Conservation (phyloP, 2,888 invertebrate genomes). For the Oconnorella tubifera region DNA sequence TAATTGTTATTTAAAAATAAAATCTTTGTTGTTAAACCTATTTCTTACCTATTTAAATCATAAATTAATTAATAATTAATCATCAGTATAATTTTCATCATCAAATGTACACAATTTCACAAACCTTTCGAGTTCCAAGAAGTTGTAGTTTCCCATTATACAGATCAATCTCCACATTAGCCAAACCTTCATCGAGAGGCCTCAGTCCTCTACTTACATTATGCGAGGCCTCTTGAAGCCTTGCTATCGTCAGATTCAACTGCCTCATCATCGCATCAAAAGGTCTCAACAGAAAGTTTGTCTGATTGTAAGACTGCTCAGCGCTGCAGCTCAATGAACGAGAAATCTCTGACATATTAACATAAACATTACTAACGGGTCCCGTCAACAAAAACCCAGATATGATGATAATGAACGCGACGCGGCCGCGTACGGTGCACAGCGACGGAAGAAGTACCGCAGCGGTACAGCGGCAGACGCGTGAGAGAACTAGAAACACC, state of each 20-base stretch:
- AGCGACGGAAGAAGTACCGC: constrained; percentile 33
- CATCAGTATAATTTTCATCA: too few species aligned
- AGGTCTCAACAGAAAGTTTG: constrained; percentile 34
- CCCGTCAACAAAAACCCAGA: constrained; percentile 36
- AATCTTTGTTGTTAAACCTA: too few species aligned
- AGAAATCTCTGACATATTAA: constrained; percentile 35
- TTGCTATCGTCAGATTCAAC: constrained; percentile 32
- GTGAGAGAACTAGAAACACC: constrained; percentile 29
- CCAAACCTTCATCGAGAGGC: constrained; percentile 32
- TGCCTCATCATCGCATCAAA: constrained; percentile 37
- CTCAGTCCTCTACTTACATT: constrained; percentile 29
- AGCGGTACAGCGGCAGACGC: constrained; percentile 32
- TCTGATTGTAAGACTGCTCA: constrained; percentile 37
- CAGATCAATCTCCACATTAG: constrained; percentile 26
- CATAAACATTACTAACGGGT: constrained; percentile 35
- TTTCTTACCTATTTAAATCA: too few species aligned
- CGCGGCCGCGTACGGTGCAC: constrained; percentile 34
- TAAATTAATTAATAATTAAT: too few species aligned
- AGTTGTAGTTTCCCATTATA: constrained; percentile 30
- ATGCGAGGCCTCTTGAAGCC: constrained; percentile 30
- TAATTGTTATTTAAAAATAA: too few species aligned
- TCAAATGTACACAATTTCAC: too few species aligned
- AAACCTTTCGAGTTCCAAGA: constrained; percentile 30
- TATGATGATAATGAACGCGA: constrained; percentile 33
- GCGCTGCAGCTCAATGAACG: constrained; percentile 34